A percentile compares a stretch with the other conserved stretches of the same genome.
Evolutionary conservation across 2,888 invertebrate genomes (phyloP).

Genomic region (Rugalucina vietnamica): DNA sequence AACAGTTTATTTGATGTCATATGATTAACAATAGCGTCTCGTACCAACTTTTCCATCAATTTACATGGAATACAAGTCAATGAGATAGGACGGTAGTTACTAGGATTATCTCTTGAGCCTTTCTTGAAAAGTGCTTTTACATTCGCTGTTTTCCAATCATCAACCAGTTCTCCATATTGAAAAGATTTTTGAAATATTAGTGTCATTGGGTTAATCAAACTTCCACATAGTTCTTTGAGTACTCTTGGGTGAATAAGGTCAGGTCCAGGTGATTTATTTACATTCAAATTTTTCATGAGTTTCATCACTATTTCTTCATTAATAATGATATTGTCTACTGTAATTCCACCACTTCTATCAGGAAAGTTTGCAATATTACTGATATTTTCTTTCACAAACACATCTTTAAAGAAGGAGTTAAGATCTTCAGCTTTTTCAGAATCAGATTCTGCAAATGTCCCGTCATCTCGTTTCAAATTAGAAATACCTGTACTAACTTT

Average conservation of each 20-base stretch:
- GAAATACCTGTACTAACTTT: constrained; percentile 1
- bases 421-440: constrained; percentile 19
- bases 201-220: neutral
- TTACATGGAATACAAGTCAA: constrained; percentile 40
- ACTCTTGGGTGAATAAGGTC: constrained; percentile 11
- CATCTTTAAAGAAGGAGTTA: constrained; percentile 21
- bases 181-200: constrained; percentile 25
- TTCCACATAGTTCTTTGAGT: constrained; percentile 4
- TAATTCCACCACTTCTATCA: constrained; percentile 1
- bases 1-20: constrained; percentile 26
- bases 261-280: constrained; percentile 4
- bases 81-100: constrained; percentile 29
- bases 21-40: constrained; percentile 19
- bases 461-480: neutral
- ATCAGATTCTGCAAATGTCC: neutral
- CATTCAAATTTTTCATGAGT: constrained; percentile 5
- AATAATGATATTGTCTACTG: neutral
- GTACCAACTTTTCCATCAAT: constrained; percentile 31
- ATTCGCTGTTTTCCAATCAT: constrained; percentile 29
- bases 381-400: neutral
- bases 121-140: constrained; percentile 22
- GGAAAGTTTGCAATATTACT: neutral
- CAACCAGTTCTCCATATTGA: constrained; percentile 7
- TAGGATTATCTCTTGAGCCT: constrained; percentile 15
- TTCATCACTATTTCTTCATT: neutral